Evolutionary conservation across 1,140 invertebrate species (phyloP), one percentile per base, ranked within the genome.

Genomic region (Megathymus violae): DNA sequence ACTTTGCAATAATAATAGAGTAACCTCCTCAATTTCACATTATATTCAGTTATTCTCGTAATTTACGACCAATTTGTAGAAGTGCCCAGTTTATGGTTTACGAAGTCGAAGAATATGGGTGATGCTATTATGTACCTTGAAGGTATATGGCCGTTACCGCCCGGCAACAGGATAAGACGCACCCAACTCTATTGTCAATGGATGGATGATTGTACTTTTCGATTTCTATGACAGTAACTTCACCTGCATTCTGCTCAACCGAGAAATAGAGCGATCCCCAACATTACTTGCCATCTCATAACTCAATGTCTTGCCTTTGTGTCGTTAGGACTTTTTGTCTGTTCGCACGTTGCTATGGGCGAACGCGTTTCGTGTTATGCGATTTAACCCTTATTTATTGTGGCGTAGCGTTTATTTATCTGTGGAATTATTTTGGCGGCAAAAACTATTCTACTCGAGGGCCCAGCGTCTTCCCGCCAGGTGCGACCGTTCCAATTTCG

Each of bases 181-280:
- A 73, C 71, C 76, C 71, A 67, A 76, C 72, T 74, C 79, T 54
- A 50, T 72, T 80, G 76, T 85, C 78, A 82, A 81, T 86, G 74
- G 73, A 56, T 65, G 78, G 78, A 86, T 88, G 86, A 88, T 88
- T 90, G 79, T 86, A 86, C 83, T 80, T 77, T 74, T 71, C 74
- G 64, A 75, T 77, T 81, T 82, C 71, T 77, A 75, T 77, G 75
- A 82, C 68, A 71, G 72, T 78, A 70, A 69, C 82, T 72, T 86
- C 85, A 88, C 83, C 87, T 88, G 83, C 85, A 67, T 85, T 71
- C 58, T 58, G 69, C 56, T 54, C 44, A 66, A 69, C 68, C 67
- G 64, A 66, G 78, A 83, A 78, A 80, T 80, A 71, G 81, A 85
- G 65, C 71, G 50, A 76, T 76, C 81, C 82, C 80, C 71, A 62